Evolutionary conservation across 2,888 invertebrate genomes (phyloP).

Genomic region (Eupeodes luniger): DNA sequence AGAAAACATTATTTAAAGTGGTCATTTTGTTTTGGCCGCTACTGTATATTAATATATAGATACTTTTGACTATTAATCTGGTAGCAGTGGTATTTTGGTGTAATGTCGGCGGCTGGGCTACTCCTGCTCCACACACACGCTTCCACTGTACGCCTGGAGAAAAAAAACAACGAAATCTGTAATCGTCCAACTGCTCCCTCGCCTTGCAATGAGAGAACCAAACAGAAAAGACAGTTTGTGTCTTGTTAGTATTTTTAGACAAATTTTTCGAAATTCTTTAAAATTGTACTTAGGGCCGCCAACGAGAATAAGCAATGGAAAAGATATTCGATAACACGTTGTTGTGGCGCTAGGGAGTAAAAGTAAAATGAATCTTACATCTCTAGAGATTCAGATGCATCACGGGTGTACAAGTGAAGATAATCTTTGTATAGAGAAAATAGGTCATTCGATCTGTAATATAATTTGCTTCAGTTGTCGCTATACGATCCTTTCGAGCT

Average conservation of each 20-base stretch:
- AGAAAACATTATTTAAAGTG: no score
- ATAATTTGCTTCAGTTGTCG: slow-evolving; percentile 48
- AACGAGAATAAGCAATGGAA: slow-evolving; percentile 38
- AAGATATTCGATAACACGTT: slow-evolving; percentile 64
- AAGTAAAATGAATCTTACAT: slow-evolving; percentile 41
- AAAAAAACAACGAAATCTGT: slow-evolving; percentile 3
- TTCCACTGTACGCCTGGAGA: slow-evolving; percentile 25
- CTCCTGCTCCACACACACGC: slow-evolving; percentile 7
- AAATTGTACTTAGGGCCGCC: slow-evolving; percentile 66
- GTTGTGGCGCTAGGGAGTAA: neutral
- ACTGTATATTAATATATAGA: slow-evolving; percentile 31
- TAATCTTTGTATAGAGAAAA: slow-evolving; percentile 54
- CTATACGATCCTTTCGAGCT: neutral
- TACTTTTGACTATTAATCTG: slow-evolving; percentile 30
- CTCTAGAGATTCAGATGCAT: slow-evolving; percentile 15
- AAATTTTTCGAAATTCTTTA: slow-evolving; percentile 65
- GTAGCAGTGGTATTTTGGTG: slow-evolving; percentile 24
- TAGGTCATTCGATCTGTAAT: slow-evolving; percentile 58
- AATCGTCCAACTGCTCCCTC: slow-evolving; percentile 5
- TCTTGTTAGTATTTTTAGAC: slow-evolving; percentile 70
- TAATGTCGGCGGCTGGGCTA: neutral
- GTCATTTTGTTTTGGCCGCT: no score
- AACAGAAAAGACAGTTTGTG: slow-evolving; percentile 18
- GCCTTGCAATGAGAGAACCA: slow-evolving; percentile 34
- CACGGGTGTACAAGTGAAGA: slow-evolving; percentile 48